Evolutionary conservation across 2,113 vertebrate species (phyloP).

Genomic region (Spea bombifrons): DNA sequence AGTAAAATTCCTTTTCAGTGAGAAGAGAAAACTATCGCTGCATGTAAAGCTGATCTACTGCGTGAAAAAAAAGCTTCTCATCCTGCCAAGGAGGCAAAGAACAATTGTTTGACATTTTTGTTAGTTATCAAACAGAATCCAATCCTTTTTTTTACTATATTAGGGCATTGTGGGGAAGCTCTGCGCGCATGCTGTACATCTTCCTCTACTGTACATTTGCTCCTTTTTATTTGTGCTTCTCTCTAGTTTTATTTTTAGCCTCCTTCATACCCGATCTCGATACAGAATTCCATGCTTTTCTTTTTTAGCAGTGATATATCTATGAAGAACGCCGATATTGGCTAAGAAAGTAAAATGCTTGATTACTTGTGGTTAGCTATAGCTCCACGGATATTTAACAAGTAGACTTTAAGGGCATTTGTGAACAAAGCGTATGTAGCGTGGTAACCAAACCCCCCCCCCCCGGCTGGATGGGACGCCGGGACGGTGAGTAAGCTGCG

Average conservation of each 20-base stretch:
- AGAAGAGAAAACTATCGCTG: conserved; percentile 18
- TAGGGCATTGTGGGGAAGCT: conserved; percentile 39
- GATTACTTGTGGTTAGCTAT: too few species aligned
- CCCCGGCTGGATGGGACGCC: too few species aligned
- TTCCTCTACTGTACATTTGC: conserved; percentile 17
- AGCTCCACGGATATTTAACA: too few species aligned
- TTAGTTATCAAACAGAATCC: conserved; percentile 41
- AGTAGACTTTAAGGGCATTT: too few species aligned
- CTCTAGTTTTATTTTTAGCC: conserved; percentile 21
- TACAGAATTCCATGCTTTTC: neutral
- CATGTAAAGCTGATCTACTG: neutral
- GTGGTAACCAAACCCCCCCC: too few species aligned
- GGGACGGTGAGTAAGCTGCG: too few species aligned
- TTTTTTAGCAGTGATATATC: too few species aligned
- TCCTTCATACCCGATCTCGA: neutral
- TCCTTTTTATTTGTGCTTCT: neutral
- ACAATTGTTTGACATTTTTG: conserved; percentile 48
- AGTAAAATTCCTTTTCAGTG: conserved; percentile 33
- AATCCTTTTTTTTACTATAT: conserved; percentile 43
- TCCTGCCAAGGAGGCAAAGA: conserved; percentile 43
- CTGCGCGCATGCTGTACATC: conserved; percentile 13
- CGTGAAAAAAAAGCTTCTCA: conserved; percentile 6
- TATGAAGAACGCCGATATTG: too few species aligned
- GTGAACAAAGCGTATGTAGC: too few species aligned
- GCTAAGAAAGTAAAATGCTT: too few species aligned